Conservation (phyloP, 2,797 vertebrate species). For the Protonibea diacanthus region DNA sequence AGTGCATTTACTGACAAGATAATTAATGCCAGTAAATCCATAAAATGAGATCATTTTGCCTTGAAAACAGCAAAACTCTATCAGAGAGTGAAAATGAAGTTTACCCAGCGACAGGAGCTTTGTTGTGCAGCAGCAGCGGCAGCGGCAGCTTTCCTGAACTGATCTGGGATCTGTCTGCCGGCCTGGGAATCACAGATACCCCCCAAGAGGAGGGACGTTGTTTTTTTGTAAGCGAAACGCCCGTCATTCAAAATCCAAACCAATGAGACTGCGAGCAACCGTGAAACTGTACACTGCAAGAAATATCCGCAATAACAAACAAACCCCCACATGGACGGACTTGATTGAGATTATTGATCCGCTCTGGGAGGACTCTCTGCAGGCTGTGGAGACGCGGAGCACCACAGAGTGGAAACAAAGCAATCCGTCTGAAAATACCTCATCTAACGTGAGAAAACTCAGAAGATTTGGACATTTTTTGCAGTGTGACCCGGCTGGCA, state of each 20-base stretch:
- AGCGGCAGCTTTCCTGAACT: background rate
- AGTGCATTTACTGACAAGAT: background rate
- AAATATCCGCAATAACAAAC: constrained; percentile 37
- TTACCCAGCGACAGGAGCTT: background rate
- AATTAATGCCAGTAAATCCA: background rate
- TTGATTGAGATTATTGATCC: background rate
- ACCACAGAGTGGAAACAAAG: background rate
- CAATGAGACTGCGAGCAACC: constrained; percentile 82
- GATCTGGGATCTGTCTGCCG: constrained; percentile 30
- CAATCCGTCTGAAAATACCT: background rate
- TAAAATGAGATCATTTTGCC: background rate
- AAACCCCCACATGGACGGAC: background rate
- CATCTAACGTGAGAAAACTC: background rate
- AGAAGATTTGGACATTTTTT: constrained; percentile 47
- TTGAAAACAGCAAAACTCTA: background rate
- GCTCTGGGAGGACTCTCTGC: background rate
- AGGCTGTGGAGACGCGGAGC: background rate
- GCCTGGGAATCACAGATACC: constrained; percentile 37
- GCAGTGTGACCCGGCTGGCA: constrained; percentile 63
- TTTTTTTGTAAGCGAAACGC: constrained; percentile 78
- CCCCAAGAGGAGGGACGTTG: constrained; percentile 57
- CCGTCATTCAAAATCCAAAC: constrained; percentile 83
- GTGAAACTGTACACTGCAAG: constrained; percentile 68
- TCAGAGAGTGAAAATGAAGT: background rate
- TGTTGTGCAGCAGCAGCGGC: background rate